These are phyloP conservation scores for Lampris megalopsis DNA, from an alignment of 2,113 vertebrate species.

Conservation along the genomic window DNA sequence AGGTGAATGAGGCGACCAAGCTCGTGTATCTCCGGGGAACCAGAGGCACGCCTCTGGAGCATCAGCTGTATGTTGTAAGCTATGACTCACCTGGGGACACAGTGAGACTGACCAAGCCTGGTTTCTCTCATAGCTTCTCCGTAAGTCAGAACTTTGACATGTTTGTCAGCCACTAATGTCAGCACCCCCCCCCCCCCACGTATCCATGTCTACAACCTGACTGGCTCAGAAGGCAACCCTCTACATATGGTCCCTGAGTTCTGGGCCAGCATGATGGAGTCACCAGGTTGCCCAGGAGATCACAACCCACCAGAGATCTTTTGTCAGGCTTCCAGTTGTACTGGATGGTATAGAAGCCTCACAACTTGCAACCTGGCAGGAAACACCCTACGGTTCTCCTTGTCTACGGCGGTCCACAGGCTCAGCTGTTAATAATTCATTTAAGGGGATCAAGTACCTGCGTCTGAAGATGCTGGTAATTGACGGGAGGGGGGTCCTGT, in stretches of 20 bases:
- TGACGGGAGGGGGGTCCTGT: constrained; percentile 91
- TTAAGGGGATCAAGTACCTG: constrained; percentile 95
- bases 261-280: constrained; percentile 98
- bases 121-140: constrained; percentile 95
- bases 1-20: constrained; percentile 92
- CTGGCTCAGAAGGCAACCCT: constrained; percentile 83
- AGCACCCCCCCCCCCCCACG: constrained; percentile 90
- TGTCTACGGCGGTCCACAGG: constrained; percentile 96
- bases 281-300: constrained; percentile 87
- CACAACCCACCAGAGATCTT: constrained; percentile 92
- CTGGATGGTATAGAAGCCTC: constrained; percentile 94
- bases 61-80: constrained; percentile 93
- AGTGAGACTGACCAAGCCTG: constrained; percentile 88
- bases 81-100: constrained; percentile 89
- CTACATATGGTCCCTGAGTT: constrained; percentile 92
- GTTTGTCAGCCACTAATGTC: constrained; percentile 95
- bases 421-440: constrained; percentile 95
- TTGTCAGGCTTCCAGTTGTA: constrained; percentile 88
- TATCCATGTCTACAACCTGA: constrained; percentile 93
- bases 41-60: constrained; percentile 92
- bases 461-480: constrained; percentile 95
- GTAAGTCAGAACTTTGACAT: constrained; percentile 96
- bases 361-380: constrained; percentile 86
- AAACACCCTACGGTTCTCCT: constrained; percentile 95
- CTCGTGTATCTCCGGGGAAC: constrained; percentile 96